phyloP scores from a whole-genome alignment of 2,888 invertebrate species.

The Ethmia dodecea region DNA sequence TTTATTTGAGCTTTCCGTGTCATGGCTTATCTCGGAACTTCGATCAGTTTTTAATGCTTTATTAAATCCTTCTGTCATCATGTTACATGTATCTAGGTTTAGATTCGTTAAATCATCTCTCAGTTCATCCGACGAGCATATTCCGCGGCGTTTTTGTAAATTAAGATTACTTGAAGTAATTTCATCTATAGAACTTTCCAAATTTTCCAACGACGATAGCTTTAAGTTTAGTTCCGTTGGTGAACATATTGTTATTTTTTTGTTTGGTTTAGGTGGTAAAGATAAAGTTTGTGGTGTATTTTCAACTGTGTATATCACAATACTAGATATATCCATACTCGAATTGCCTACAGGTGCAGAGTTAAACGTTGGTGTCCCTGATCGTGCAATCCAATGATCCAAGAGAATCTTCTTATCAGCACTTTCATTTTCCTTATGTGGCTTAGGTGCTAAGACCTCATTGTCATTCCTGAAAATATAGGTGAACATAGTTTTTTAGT shows the following conservation, averaged over 20 bases:
- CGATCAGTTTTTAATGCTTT: constrained; percentile 58
- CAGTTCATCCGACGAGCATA: constrained; percentile 74
- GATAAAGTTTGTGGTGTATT: constrained; percentile 56
- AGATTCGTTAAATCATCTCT: constrained; percentile 56
- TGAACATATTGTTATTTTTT: constrained; percentile 63
- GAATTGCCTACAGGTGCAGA: constrained; percentile 64
- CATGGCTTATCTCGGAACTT: constrained; percentile 64
- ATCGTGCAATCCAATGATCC: constrained; percentile 72
- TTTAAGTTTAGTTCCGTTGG: constrained; percentile 69
- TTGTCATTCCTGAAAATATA: constrained; percentile 28
- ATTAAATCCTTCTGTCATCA: constrained; percentile 49
- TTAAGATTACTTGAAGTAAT: constrained; percentile 61
- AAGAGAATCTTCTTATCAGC: constrained; percentile 71
- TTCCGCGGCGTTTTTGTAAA: constrained; percentile 74
- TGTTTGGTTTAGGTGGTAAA: constrained; percentile 33
- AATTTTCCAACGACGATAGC: constrained; percentile 53
- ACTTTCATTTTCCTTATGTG: constrained; percentile 54
- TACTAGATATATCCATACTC: constrained; percentile 59
- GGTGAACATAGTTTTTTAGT: not conserved
- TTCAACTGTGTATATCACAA: constrained; percentile 68
- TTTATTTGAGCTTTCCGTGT: constrained; percentile 66
- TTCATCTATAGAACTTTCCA: constrained; percentile 68
- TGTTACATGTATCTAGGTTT: constrained; percentile 48
- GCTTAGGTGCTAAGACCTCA: constrained; percentile 28
- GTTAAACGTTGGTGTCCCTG: constrained; percentile 68